phyloP scores from a whole-genome alignment of 35 echinoderm and acorn worm genomes.

The Strongylocentrotus purpuratus region DNA sequence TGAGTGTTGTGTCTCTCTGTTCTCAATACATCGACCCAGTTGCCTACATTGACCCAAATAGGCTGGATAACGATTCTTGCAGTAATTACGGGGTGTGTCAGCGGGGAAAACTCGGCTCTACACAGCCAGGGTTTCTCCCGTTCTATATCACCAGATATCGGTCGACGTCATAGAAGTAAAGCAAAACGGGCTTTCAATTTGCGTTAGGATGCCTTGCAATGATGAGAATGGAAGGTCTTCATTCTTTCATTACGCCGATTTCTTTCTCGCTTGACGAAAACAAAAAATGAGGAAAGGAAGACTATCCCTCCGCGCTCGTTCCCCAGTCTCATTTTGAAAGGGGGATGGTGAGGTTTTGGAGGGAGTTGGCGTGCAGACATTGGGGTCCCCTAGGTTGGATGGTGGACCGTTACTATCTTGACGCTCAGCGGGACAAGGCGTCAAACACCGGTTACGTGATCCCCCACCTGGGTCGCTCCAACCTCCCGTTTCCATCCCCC shows the following conservation, averaged over 20 bases:
- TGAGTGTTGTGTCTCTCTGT: neutral
- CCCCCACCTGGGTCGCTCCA: conserved; percentile 44
- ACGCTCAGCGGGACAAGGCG: conserved; percentile 41
- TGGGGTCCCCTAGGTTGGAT: neutral
- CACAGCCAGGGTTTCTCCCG: neutral
- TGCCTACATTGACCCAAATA: conserved; percentile 55
- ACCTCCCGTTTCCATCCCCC: conserved; percentile 46
- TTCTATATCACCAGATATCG: conserved; percentile 3
- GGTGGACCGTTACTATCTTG: conserved; percentile 5
- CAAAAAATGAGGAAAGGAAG: conserved; percentile 1
- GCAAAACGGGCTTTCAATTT: conserved; percentile 28
- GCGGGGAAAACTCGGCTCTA: conserved; percentile 20
- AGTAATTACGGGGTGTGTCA: conserved; percentile 43
- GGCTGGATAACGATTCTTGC: conserved; percentile 44
- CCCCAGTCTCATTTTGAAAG: conserved; percentile 7
- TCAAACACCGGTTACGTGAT: conserved; percentile 23
- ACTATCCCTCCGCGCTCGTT: neutral
- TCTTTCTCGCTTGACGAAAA: neutral
- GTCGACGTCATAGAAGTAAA: conserved; percentile 9
- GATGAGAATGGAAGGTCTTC: neutral
- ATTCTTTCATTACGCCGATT: conserved; percentile 4
- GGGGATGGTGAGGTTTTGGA: neutral
- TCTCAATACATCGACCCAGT: conserved; percentile 38
- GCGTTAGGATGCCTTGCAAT: neutral
- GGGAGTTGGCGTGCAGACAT: conserved; percentile 36